phyloP scores from a whole-genome alignment of 2,888 invertebrate species.

The Standfussiana lucernea region DNA sequence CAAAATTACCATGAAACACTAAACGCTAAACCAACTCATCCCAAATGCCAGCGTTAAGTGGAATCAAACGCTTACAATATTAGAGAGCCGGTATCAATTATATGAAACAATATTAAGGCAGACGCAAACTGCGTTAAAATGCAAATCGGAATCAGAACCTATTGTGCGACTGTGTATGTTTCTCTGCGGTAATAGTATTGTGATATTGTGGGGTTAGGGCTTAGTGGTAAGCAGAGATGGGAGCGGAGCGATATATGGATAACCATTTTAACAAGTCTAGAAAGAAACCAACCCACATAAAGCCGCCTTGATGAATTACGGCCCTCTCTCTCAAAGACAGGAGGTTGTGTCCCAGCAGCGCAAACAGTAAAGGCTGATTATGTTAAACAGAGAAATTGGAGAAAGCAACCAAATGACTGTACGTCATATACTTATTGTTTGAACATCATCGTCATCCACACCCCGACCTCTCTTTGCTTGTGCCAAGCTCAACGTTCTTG shows the following conservation, averaged over 20 bases:
- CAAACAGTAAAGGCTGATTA: too few species aligned
- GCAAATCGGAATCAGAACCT: conserved; percentile 75
- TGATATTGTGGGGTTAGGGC: conserved; percentile 23
- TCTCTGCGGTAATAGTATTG: conserved; percentile 54
- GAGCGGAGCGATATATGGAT: conserved; percentile 15
- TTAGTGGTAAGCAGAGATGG: conserved; percentile 22
- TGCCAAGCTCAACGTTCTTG: too few species aligned
- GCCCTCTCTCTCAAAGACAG: too few species aligned
- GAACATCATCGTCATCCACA: too few species aligned
- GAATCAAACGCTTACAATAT: conserved; percentile 52
- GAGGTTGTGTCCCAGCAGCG: too few species aligned
- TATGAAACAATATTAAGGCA: conserved; percentile 73
- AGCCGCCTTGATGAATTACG: too few species aligned
- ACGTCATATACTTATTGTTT: too few species aligned
- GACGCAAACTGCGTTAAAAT: conserved; percentile 76
- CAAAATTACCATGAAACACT: neutral
- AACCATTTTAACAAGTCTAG: too few species aligned
- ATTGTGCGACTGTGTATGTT: conserved; percentile 62
- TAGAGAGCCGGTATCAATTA: conserved; percentile 70
- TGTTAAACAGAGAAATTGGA: too few species aligned
- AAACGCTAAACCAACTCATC: conserved; percentile 6
- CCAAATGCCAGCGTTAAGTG: conserved; percentile 42
- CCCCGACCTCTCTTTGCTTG: too few species aligned
- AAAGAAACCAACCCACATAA: too few species aligned
- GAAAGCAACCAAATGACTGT: too few species aligned